These are phyloP conservation scores for Oreotrochilus melanogaster DNA, from an alignment of 2,113 vertebrate species.

Conservation along the genomic window DNA sequence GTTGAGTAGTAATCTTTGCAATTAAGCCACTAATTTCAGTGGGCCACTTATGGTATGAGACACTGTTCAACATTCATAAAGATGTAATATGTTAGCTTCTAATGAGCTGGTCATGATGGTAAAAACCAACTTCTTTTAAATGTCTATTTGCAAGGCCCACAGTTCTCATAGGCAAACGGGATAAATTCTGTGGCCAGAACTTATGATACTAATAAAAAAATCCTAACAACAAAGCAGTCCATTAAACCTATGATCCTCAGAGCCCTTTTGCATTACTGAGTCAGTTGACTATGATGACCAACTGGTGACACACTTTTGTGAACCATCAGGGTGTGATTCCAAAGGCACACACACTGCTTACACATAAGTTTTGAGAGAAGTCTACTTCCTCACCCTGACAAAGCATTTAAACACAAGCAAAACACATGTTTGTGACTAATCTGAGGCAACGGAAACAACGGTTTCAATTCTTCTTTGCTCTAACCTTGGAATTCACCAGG, in stretches of 20 bases:
- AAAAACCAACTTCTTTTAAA: background rate
- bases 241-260: background rate
- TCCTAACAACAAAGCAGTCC: background rate
- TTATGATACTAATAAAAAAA: background rate
- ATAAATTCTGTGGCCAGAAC: background rate
- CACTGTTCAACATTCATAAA: background rate
- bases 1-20: background rate
- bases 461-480: conserved; percentile 16
- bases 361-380: background rate
- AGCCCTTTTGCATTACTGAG: background rate
- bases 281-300: background rate
- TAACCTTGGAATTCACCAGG: background rate
- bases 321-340: background rate
- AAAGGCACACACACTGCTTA: background rate
- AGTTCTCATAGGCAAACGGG: background rate
- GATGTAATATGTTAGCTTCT: background rate
- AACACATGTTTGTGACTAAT: conserved; percentile 21
- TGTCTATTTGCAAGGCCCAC: background rate
- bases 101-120: background rate
- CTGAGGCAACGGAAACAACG: background rate
- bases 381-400: background rate
- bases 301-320: background rate
- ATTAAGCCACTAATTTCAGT: background rate
- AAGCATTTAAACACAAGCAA: conserved; percentile 8
- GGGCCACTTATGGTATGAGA: background rate